Percentiles rank a stretch among this genome's conserved stretches.
Conservation (phyloP, 2,797 vertebrate species). For the Anguilla megastoma region DNA sequence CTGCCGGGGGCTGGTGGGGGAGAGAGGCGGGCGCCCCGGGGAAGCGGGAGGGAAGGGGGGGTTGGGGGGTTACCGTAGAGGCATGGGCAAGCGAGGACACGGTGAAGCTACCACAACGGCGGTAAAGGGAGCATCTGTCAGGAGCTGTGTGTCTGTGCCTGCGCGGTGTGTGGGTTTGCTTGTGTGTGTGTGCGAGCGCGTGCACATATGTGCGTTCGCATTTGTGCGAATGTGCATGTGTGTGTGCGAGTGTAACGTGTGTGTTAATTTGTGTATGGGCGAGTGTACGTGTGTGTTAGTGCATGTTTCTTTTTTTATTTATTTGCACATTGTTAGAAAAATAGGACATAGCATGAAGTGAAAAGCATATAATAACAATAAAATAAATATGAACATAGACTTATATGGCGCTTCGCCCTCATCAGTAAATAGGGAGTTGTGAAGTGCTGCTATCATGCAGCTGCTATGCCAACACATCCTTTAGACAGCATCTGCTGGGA, state of each 20-base stretch:
- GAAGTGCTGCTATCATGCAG: slow-evolving; percentile 43
- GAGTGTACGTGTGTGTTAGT: background rate
- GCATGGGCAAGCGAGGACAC: slow-evolving; percentile 24
- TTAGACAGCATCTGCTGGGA: background rate
- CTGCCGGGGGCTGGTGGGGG: slow-evolving; percentile 64
- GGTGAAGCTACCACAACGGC: slow-evolving; percentile 48
- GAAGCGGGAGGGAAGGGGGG: slow-evolving; percentile 56
- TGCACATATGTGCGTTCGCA: background rate
- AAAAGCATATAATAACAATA: too few relatives aligned
- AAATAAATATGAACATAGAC: too few relatives aligned
- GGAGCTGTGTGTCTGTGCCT: slow-evolving; percentile 23
- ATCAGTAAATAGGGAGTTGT: slow-evolving; percentile 26
- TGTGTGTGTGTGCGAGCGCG: slow-evolving; percentile 29
- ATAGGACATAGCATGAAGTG: too few relatives aligned
- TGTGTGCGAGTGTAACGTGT: slow-evolving; percentile 1
- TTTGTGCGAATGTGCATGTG: slow-evolving; percentile 26
- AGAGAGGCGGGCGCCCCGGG: slow-evolving; percentile 41
- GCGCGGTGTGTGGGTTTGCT: slow-evolving; percentile 15
- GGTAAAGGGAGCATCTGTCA: slow-evolving; percentile 28
- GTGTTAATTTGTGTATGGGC: slow-evolving; percentile 31
- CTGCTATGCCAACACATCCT: background rate
- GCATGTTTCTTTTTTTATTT: background rate
- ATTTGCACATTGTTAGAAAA: too few relatives aligned
- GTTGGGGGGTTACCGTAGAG: slow-evolving; percentile 9
- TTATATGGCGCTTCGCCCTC: too few relatives aligned